Conservation (phyloP, 2,797 vertebrate genomes). For the Novumbra hubbsi region DNA sequence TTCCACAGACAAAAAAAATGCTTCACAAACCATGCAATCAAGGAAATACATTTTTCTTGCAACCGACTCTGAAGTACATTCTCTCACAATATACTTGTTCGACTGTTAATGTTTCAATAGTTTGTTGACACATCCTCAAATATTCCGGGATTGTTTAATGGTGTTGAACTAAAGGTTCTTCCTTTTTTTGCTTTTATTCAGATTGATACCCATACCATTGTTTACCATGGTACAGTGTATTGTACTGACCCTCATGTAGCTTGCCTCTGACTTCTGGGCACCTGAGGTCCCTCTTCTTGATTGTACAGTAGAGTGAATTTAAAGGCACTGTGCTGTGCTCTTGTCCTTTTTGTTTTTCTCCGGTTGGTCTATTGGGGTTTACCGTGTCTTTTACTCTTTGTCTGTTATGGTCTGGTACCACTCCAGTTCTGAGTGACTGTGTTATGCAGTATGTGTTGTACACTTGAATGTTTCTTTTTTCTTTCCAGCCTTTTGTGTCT, state of each 20-base stretch:
- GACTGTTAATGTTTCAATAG: conserved; percentile 4
- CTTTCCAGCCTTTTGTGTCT: conserved; percentile 13
- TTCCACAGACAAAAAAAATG: conserved; percentile 16
- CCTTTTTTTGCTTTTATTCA: conserved; percentile 41
- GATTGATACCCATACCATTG: background rate
- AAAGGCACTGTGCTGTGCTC: conserved; percentile 36
- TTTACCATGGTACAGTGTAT: conserved; percentile 17
- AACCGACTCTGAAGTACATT: background rate
- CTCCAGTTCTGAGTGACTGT: conserved; percentile 38
- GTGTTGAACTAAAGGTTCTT: conserved; percentile 18
- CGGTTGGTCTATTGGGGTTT: conserved; percentile 21
- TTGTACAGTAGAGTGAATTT: conserved; percentile 24
- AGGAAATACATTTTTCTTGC: conserved; percentile 9
- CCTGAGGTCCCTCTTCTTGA: conserved; percentile 38
- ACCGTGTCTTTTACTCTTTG: conserved; percentile 4
- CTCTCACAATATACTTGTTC: background rate
- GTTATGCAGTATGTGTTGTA: conserved; percentile 21
- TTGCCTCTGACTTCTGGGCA: background rate
- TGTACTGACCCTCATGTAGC: conserved; percentile 15
- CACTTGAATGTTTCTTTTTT: conserved; percentile 16
- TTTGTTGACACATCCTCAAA: background rate
- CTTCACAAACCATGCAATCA: conserved; percentile 25
- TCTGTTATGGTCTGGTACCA: conserved; percentile 32
- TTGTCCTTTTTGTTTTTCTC: conserved; percentile 36
- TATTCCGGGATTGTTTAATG: background rate